Base-by-base conservation (phyloP, 1,140 invertebrate species). In the Tribolium castaneum region DNA sequence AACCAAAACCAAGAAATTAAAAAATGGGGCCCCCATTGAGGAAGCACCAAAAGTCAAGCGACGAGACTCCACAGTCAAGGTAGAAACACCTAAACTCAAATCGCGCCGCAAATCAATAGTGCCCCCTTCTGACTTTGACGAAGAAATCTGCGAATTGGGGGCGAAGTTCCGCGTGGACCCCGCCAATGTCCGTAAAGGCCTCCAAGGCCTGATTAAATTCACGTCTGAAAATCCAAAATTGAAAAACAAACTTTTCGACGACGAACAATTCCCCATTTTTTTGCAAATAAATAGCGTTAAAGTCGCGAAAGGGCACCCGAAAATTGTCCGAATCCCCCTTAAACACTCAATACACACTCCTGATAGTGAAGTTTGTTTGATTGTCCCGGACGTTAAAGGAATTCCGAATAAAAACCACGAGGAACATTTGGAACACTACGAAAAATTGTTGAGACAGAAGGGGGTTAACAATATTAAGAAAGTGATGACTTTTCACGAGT, bases 401-500 rank as follows among this genome's bases (percentile, higher is more conserved):
- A 87, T 89, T 10, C 84, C 84, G 4, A 88, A 88, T 74, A 88
- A 88, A 35, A 89, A 92, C 77, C 89, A 88, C 78, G 91, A 92
- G 62, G 87, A 89, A 62, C 92, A 91, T 0, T 82, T 90, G 13
- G 88, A 90, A 45, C 87, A 91, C 80, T 92, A 90, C 81, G 87
- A 90, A 84, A 86, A 90, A 39, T 56, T 92, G 7, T 84, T 92
- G 0, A 80, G 83, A 0, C 83, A 89, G 71, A 87, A 90, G 54
- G 87, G 86, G 6, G 83, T 90, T 14, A 89, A 84, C 25, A 81
- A 81, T 5, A 88, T 91, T 75, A 89, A 89, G 79, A 86, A 86
- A 39, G 83, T 91, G 30, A 88, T 93, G 80, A 91, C 91, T 13
- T 86, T 92, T 56, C 89, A 90, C 81, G 89, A 91, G 82, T 80